A percentile compares a stretch with the other conserved stretches of the same genome.
phyloP scores from a whole-genome alignment of 2,888 invertebrate species.

The Omphaloscelis lunosa region DNA sequence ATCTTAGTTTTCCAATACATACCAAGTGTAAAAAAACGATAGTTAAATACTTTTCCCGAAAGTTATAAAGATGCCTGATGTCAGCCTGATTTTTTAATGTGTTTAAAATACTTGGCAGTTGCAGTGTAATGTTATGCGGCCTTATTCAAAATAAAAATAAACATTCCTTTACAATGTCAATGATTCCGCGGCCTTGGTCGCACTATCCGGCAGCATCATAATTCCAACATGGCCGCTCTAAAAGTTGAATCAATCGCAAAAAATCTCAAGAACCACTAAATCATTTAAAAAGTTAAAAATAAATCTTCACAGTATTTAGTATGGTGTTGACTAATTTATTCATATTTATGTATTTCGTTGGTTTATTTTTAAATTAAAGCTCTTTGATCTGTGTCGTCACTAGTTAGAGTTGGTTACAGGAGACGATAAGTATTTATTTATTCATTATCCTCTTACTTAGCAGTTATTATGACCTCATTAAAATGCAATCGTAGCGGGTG shows the following conservation, averaged over 20 bases:
- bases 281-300: slow-evolving; percentile 47
- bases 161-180: slow-evolving; percentile 21
- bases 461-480: slow-evolving; percentile 33
- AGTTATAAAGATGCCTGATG: not conserved
- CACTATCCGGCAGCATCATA: not conserved
- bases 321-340: slow-evolving; percentile 65
- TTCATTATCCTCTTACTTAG: not conserved
- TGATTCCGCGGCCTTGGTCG: slow-evolving; percentile 31
- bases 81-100: not conserved
- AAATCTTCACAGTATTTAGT: slow-evolving; percentile 29
- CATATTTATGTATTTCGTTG: slow-evolving; percentile 56
- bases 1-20: not conserved
- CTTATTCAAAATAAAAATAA: not conserved
- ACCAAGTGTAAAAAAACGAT: not conserved
- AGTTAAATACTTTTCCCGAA: not conserved
- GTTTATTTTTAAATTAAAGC: slow-evolving; percentile 55
- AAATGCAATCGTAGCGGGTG: not conserved
- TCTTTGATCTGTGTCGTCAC: slow-evolving; percentile 58
- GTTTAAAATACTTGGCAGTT: not conserved
- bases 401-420: slow-evolving; percentile 1
- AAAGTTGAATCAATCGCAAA: slow-evolving; percentile 45
- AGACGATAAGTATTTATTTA: not conserved
- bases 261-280: slow-evolving; percentile 49
- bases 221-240: slow-evolving; percentile 30
- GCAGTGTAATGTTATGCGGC: not conserved